A percentile compares a stretch with the other conserved stretches of the same genome.
Evolutionary conservation across 2,797 vertebrate species (phyloP).

Genomic region (Poliocrania exsul): DNA sequence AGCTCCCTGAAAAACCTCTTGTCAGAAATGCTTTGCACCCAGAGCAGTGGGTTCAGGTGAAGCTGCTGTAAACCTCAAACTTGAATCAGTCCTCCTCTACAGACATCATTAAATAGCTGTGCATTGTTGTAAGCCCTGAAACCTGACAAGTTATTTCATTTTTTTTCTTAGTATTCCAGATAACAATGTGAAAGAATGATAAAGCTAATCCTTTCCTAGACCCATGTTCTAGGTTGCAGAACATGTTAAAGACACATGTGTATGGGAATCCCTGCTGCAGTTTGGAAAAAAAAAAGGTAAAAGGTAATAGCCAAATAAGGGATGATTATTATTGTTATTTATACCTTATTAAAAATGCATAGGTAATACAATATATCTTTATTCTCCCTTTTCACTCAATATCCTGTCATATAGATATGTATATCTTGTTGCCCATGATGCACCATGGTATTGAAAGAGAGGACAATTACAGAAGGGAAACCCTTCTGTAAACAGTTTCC

Average conservation of each 20-base stretch:
- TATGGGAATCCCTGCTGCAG: not conserved
- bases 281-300: not conserved
- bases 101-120: not conserved
- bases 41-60: not conserved
- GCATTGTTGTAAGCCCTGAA: not conserved
- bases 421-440: not conserved
- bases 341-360: not conserved
- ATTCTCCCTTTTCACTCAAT: not conserved
- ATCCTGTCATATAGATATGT: not conserved
- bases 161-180: not conserved
- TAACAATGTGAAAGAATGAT: not conserved
- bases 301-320: not conserved
- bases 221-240: not conserved
- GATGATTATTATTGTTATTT: not conserved
- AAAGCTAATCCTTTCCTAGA: not conserved
- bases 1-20: not conserved
- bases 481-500: not conserved
- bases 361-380: not conserved
- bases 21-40: not conserved
- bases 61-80: not conserved
- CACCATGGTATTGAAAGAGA: not conserved
- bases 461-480: not conserved
- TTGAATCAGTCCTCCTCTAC: not conserved
- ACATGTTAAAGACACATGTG: not conserved
- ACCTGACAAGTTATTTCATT: not conserved